Conservation (phyloP, 2,888 invertebrate species). For the Drosophila fulvimacula region DNA sequence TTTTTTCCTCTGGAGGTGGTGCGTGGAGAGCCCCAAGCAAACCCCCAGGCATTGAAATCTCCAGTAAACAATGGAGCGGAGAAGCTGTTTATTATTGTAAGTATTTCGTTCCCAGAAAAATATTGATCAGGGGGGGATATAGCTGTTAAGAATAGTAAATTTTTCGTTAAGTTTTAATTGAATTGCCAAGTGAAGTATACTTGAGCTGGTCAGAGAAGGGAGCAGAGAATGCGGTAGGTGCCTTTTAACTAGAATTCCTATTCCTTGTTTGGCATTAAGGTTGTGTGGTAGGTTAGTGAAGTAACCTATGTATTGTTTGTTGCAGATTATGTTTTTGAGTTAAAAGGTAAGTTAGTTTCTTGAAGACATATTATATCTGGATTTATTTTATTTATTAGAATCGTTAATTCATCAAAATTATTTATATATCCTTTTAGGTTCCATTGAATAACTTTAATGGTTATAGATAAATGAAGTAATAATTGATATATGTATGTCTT, state of each 20-base stretch:
- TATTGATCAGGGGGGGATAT: neutral
- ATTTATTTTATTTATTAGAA: neutral
- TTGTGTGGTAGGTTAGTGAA: neutral
- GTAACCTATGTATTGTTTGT: neutral
- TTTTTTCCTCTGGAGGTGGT: constrained; percentile 25
- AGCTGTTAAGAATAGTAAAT: neutral
- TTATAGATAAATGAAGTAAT: neutral
- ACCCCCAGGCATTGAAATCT: constrained; percentile 35
- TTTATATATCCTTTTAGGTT: too few species aligned
- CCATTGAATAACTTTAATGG: neutral
- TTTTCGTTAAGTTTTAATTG: neutral
- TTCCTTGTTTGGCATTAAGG: neutral
- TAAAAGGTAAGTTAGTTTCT: neutral
- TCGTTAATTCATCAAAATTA: neutral
- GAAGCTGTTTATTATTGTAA: constrained; percentile 9
- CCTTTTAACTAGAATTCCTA: neutral
- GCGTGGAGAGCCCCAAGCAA: constrained; percentile 23
- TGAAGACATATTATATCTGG: neutral
- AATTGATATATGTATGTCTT: neutral
- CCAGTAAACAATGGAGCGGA: constrained; percentile 18
- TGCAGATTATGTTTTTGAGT: neutral
- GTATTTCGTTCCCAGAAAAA: neutral
- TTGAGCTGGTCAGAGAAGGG: neutral
- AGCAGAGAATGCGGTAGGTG: neutral
- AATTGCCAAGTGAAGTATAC: neutral